Base-by-base conservation (phyloP, 2,888 invertebrate species). In the Pristionchus japonicus region DNA sequence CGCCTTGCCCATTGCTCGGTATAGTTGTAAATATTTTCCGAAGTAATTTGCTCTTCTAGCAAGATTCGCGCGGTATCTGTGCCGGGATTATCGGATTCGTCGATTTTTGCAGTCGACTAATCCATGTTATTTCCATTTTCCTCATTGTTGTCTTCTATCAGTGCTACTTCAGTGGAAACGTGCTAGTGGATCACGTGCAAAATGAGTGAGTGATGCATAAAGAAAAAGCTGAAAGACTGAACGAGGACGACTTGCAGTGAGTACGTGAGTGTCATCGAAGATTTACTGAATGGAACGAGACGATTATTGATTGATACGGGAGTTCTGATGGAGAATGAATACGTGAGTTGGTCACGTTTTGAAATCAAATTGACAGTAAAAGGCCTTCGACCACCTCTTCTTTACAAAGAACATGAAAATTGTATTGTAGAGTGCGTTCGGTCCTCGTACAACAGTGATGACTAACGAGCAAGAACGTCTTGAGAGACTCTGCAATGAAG, bases 361-460 rank as follows among this genome's bases (percentile, higher is more conserved):
- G 11, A 43, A 43, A 11, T 43, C 11, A 9, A 9, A 43, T 43
- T 6, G 43, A n/a, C n/a, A n/a, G n/a, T n/a, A n/a, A n/a, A n/a
- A n/a, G n/a, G n/a, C n/a, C n/a, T n/a, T n/a, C n/a, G n/a, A n/a
- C n/a, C n/a, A n/a, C n/a, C n/a, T n/a, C n/a, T n/a, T n/a, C n/a
- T n/a, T n/a, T n/a, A n/a, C n/a, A n/a, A n/a, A n/a, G n/a, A n/a
- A n/a, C n/a, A n/a, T n/a, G n/a, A 43, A 43, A 6, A 43, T 43
- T 43, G 61, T 64, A 52, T 61, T 43, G 2, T 43, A 77, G 77
- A 77, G 11, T 11, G 40, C 77, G 11, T 77, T 77, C 43, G 77
- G 77, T n/a, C 77, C 77, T n/a, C 43, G 37, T 17, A 77, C 77
- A 0, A 77, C 77, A n/a, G 43, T 77, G n/a, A 77, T 77, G 43